phyloP scores from a whole-genome alignment of 1,140 invertebrate genomes.

The Heliconius hewitsoni region DNA sequence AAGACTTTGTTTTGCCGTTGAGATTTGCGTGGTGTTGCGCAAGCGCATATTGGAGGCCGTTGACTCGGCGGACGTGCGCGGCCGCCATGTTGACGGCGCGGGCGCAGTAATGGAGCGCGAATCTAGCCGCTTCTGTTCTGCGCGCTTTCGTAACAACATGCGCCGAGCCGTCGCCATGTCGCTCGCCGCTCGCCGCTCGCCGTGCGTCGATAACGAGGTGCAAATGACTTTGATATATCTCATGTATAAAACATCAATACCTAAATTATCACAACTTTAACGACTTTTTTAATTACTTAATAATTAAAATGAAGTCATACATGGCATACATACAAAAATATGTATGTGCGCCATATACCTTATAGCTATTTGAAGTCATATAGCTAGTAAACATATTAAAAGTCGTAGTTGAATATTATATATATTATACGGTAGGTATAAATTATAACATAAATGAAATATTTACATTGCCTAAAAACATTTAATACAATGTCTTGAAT shows the following conservation, averaged over 20 bases:
- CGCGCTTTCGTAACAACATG: conserved; percentile 66
- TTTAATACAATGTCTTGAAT: not conserved
- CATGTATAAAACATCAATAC: conserved; percentile 13
- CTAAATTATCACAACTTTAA: conserved; percentile 7
- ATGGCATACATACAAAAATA: too few relatives aligned
- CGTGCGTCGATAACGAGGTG: conserved; percentile 48
- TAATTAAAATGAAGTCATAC: not conserved
- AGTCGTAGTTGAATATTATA: not conserved
- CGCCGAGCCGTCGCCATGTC: conserved; percentile 47
- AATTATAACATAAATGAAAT: not conserved
- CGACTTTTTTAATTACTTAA: conserved; percentile 16
- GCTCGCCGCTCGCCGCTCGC: conserved; percentile 41
- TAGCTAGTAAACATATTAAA: not conserved
- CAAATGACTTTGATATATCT: conserved; percentile 23
- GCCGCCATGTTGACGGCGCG: conserved; percentile 68
- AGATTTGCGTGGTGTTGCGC: conserved; percentile 79
- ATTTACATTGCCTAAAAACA: not conserved
- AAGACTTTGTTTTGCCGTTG: conserved; percentile 77
- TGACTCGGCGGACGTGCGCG: conserved; percentile 69
- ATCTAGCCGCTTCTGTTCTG: conserved; percentile 72
- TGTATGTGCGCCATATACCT: not conserved
- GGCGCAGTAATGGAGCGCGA: conserved; percentile 70
- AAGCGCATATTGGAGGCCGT: conserved; percentile 77
- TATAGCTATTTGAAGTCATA: not conserved
- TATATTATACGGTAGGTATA: not conserved